phyloP scores from a whole-genome alignment of 2,888 invertebrate genomes.

The Apotomis turbidana region DNA sequence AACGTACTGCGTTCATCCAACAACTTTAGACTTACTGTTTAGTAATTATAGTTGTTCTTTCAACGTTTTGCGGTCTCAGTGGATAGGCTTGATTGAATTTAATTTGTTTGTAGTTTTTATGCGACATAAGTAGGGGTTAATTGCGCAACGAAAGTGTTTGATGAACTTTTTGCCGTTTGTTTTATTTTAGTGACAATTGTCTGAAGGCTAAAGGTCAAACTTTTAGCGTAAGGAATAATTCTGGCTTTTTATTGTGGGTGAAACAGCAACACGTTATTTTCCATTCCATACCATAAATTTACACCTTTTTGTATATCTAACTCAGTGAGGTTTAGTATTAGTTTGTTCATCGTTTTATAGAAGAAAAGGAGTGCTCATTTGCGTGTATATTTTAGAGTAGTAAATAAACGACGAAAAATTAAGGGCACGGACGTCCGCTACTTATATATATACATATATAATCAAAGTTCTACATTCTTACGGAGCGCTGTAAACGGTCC shows the following conservation, averaged over 20 bases:
- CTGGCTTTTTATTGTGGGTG: neutral
- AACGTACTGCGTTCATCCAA: conserved; percentile 15
- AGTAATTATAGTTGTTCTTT: conserved; percentile 1
- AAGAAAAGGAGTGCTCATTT: no score
- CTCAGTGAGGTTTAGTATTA: no score
- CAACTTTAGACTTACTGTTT: neutral
- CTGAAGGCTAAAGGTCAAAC: conserved; percentile 15
- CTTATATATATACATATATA: no score
- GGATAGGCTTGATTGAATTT: conserved; percentile 15
- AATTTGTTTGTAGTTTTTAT: conserved; percentile 33
- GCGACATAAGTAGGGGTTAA: conserved; percentile 19
- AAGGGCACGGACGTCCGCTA: no score
- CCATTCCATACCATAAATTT: no score
- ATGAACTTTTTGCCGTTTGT: conserved; percentile 28
- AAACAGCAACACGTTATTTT: no score
- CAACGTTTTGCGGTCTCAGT: neutral
- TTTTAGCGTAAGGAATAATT: neutral
- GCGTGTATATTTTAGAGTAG: no score
- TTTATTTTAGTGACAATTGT: conserved; percentile 33
- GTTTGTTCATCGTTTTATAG: no score
- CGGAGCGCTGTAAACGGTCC: no score
- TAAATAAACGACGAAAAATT: no score
- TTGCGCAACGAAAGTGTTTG: conserved; percentile 38
- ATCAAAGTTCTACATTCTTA: no score
- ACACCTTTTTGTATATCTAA: no score